Percentiles rank a stretch among this genome's conserved stretches.
Conservation (phyloP, 2,113 vertebrate species). For the Podarcis muralis region DNA sequence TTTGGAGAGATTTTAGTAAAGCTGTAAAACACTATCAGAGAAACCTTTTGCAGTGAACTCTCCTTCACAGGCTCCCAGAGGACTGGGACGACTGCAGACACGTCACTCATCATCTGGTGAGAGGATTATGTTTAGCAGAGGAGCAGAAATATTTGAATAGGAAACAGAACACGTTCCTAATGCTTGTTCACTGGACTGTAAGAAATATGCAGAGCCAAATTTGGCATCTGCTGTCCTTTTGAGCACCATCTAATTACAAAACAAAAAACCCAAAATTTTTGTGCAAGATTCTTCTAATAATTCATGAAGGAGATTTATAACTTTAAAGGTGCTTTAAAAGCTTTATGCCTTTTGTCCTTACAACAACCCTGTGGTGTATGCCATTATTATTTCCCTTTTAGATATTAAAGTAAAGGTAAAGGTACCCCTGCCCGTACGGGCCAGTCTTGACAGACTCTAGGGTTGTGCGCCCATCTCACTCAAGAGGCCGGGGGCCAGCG, state of each 20-base stretch:
- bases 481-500: no score
- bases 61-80: constrained; percentile 14
- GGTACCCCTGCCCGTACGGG: no score
- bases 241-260: not conserved
- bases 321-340: not conserved
- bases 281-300: not conserved
- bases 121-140: constrained; percentile 46
- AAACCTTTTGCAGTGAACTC: constrained; percentile 15
- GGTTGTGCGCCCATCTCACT: no score
- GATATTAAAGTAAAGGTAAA: no score
- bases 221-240: constrained; percentile 30
- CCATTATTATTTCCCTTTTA: not conserved
- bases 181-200: constrained; percentile 35
- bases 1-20: not conserved
- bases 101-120: constrained; percentile 22
- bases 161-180: constrained; percentile 24
- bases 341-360: not conserved
- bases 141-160: constrained; percentile 24
- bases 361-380: not conserved
- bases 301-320: not conserved
- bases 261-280: not conserved
- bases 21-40: not conserved
- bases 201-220: constrained; percentile 40
- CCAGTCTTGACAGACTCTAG: no score
- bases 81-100: constrained; percentile 4